Conservation (phyloP, 2,888 invertebrate genomes). For the Drosophila nigricruria region DNA sequence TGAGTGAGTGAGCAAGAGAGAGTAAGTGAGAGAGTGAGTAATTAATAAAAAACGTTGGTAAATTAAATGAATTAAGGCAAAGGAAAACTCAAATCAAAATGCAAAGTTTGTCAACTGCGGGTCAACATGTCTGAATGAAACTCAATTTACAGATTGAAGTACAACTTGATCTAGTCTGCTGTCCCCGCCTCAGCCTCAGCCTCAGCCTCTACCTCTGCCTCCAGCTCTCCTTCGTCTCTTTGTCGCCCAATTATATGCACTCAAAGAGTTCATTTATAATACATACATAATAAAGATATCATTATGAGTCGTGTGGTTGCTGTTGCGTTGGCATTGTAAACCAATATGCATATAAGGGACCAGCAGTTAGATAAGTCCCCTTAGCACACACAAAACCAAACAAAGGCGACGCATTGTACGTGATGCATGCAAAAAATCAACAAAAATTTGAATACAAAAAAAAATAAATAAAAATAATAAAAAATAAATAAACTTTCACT, state of each 20-base stretch:
- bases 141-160: conserved; percentile 5
- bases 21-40: conserved; percentile 11
- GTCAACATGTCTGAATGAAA: conserved; percentile 31
- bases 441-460: conserved; percentile 8
- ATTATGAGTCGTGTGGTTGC: conserved; percentile 1
- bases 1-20: conserved; percentile 9
- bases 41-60: conserved; percentile 57
- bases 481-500: conserved; percentile 68
- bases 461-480: conserved; percentile 2
- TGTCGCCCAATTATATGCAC: conserved; percentile 56
- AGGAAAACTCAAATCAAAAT: conserved; percentile 57
- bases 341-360: conserved; percentile 70
- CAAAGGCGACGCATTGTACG: conserved; percentile 66
- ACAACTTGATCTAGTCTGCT: neutral
- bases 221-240: conserved; percentile 16
- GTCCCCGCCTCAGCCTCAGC: neutral
- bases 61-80: conserved; percentile 69
- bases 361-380: conserved; percentile 64
- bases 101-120: conserved; percentile 58
- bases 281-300: conserved; percentile 13
- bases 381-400: conserved; percentile 24
- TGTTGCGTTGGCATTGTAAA: conserved; percentile 59
- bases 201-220: neutral
- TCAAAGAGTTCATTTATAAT: conserved; percentile 52
- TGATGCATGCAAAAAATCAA: conserved; percentile 60